Evolutionary conservation across 2,888 invertebrate genomes (phyloP).

Genomic region (Aphodius granarius): DNA sequence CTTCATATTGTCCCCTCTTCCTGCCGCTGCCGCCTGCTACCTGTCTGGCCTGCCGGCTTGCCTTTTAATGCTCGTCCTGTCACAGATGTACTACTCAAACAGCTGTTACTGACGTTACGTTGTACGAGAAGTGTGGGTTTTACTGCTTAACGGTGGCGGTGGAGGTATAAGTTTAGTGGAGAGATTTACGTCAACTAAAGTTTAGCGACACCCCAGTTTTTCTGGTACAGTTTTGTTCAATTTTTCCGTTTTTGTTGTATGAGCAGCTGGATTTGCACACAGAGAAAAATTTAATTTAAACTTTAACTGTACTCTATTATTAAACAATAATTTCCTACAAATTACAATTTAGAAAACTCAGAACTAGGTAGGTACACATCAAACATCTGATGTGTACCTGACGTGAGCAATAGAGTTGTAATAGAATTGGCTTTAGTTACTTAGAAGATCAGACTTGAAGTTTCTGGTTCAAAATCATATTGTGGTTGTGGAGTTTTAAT

Average conservation of each 20-base stretch:
- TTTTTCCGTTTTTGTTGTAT: not conserved
- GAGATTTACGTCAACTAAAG: not conserved
- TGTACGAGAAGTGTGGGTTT: constrained; percentile 7
- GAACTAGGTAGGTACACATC: too few relatives aligned
- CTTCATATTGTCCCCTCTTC: not conserved
- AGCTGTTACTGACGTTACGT: constrained; percentile 36
- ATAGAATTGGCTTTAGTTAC: too few relatives aligned
- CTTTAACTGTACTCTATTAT: too few relatives aligned
- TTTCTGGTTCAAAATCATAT: too few relatives aligned
- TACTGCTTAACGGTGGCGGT: constrained; percentile 16
- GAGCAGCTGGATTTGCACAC: too few relatives aligned
- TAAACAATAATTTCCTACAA: too few relatives aligned
- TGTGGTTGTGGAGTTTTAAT: too few relatives aligned
- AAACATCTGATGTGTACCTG: too few relatives aligned
- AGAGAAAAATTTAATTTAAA: too few relatives aligned
- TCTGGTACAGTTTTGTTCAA: not conserved
- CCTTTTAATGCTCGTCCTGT: constrained; percentile 30
- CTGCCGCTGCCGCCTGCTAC: not conserved
- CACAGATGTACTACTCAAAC: constrained; percentile 36
- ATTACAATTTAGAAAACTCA: too few relatives aligned
- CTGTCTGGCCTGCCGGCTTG: not conserved
- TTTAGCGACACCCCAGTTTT: not conserved
- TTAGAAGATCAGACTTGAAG: too few relatives aligned
- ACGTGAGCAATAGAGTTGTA: too few relatives aligned
- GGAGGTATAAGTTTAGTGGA: constrained; percentile 13